phyloP scores from a whole-genome alignment of 2,797 vertebrate species.

The Cyprinodon diabolis region DNA sequence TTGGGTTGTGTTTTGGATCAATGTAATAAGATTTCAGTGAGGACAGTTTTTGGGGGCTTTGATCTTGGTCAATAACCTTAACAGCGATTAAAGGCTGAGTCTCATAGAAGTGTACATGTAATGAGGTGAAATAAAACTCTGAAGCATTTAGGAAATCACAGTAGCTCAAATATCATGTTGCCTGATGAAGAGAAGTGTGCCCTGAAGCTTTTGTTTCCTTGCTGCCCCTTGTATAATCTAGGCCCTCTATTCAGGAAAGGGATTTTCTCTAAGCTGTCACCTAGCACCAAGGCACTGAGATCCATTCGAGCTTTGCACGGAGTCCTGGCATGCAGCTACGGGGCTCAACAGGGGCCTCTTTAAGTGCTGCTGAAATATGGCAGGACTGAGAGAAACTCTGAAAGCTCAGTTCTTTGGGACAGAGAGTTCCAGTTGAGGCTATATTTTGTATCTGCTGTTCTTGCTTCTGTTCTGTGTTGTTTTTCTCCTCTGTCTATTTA shows the following conservation, averaged over 20 bases:
- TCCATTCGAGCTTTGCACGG: constrained; percentile 45
- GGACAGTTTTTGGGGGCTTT: constrained; percentile 50
- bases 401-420: constrained; percentile 34
- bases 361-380: constrained; percentile 52
- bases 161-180: constrained; percentile 41
- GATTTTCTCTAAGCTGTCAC: constrained; percentile 74
- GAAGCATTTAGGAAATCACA: constrained; percentile 18
- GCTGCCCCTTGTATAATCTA: constrained; percentile 59
- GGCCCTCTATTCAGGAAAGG: constrained; percentile 65
- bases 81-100: constrained; percentile 44
- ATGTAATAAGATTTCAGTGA: constrained; percentile 57
- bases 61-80: constrained; percentile 38
- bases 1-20: constrained; percentile 53
- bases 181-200: constrained; percentile 11
- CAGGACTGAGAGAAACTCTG: constrained; percentile 21
- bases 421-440: constrained; percentile 46
- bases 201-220: constrained; percentile 24
- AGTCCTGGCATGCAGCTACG: constrained; percentile 60
- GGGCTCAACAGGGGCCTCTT: constrained; percentile 45
- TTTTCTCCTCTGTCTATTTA: constrained; percentile 15
- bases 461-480: constrained; percentile 21
- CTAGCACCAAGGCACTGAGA: constrained; percentile 54
- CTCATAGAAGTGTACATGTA: constrained; percentile 36
- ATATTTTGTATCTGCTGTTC: constrained; percentile 23
- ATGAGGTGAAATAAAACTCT: constrained; percentile 12